Base-by-base conservation (phyloP, 2,888 invertebrate genomes). In the Rhaphigaster nebulosa region DNA sequence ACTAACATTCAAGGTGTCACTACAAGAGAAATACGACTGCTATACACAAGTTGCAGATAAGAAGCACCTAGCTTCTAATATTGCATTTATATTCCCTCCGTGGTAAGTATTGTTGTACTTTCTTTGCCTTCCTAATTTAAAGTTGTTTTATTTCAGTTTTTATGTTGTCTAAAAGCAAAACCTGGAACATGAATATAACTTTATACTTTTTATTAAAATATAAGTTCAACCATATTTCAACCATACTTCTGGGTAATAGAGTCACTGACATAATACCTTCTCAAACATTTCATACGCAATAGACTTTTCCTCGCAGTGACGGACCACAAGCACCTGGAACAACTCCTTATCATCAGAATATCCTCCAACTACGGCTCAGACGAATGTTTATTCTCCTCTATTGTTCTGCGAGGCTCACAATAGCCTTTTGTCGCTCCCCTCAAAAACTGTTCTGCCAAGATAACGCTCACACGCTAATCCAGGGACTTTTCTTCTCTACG, bases 371-470 rank as follows among this genome's bases (percentile, higher is more conserved):
- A 29, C 34, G 70, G 70, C 70, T 76, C 84, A 84, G 84, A n/a
- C 13, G 13, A 84, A 84, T 50, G 41, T 50, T 41, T 50, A 45
- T 50, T 84, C 45, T 50, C 45, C 13, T 10, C 84, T 18, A 45
- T 84, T 84, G 84, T 84, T 84, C 84, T 84, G 45, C 45, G 13
- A 45, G n/a, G 18, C 8, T 18, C 45, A 84, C 84, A 84, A 84
- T 84, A 50, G 84, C n/a, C 45, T 45, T n/a, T n/a, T 45, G 26
- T 23, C 84, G 15, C 84, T 84, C 84, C 84, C 84, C 84, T 84
- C 45, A 84, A 84, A 84, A 84, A 84, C 84, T 84, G 84, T 50
- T n/a, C 84, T 38, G 84, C 41, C 26, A 50, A 84, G 84, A 84
- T 84, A 84, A 84, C 45, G 70, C 38, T 38, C 23, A 76, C 38